phyloP scores from a whole-genome alignment of 2,888 invertebrate species.

The Parthenolecanium corni region DNA sequence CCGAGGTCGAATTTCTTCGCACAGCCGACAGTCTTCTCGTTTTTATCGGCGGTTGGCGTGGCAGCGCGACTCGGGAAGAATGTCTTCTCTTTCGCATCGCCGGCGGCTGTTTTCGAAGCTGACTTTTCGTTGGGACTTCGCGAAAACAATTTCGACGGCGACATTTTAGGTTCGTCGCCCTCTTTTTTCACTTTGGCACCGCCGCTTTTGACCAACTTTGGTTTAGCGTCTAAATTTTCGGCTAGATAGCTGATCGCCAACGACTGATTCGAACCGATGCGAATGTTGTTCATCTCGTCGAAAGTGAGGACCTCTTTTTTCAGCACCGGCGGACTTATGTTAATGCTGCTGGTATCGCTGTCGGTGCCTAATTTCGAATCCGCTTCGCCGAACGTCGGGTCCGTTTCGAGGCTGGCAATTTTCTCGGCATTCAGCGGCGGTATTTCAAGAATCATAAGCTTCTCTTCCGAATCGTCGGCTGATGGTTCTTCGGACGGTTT shows the following conservation, averaged over 20 bases:
- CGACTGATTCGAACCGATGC: background rate
- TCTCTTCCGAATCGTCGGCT: background rate
- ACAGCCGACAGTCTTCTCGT: background rate
- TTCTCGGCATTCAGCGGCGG: conserved; percentile 1
- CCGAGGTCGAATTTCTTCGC: background rate
- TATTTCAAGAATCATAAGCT: conserved; percentile 5
- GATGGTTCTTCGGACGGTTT: background rate
- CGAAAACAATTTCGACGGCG: background rate
- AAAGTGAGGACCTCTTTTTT: conserved; percentile 3
- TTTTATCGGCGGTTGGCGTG: background rate
- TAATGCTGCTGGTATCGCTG: background rate
- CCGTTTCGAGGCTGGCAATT: background rate
- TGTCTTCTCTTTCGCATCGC: conserved; percentile 19
- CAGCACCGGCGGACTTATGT: background rate
- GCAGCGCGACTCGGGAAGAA: conserved; percentile 16
- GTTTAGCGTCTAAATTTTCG: conserved; percentile 15
- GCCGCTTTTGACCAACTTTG: conserved; percentile 1
- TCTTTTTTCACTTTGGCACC: conserved; percentile 7
- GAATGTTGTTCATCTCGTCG: background rate
- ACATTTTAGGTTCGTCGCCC: background rate
- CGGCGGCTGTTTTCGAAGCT: background rate
- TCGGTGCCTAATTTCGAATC: background rate
- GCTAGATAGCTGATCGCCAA: conserved; percentile 12
- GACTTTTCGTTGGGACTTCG: background rate
- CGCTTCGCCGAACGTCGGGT: background rate